Evolutionary conservation across 2,888 invertebrate species (phyloP).

Genomic region (Xanthorhoe spadicearia): DNA sequence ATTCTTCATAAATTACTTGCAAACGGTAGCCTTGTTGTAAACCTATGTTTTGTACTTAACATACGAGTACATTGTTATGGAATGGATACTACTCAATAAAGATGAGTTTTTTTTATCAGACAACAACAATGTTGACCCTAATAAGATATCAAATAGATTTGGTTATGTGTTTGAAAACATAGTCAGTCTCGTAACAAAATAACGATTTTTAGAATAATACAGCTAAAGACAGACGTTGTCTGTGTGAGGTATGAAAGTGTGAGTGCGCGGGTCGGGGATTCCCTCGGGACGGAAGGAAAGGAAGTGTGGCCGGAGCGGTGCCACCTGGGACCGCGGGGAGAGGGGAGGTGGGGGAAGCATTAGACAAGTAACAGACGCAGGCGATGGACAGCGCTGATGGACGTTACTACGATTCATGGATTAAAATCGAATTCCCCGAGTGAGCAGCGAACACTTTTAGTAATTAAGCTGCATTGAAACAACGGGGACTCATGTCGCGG

Average conservation of each 20-base stretch:
- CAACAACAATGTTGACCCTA: background rate
- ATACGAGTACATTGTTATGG: too few relatives aligned
- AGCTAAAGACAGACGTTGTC: conserved; percentile 45
- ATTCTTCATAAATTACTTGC: too few relatives aligned
- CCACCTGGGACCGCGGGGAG: conserved; percentile 74
- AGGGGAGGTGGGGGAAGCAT: conserved; percentile 44
- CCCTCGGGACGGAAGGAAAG: conserved; percentile 78
- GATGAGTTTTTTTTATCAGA: background rate
- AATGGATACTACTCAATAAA: too few relatives aligned
- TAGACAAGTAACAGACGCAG: conserved; percentile 63
- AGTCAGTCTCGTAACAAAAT: conserved; percentile 32
- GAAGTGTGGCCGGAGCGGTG: conserved; percentile 78
- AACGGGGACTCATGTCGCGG: conserved; percentile 76
- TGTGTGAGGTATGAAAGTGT: conserved; percentile 52
- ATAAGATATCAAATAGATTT: conserved; percentile 1
- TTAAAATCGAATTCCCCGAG: conserved; percentile 58
- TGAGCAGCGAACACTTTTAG: conserved; percentile 78
- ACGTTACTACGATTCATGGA: conserved; percentile 45
- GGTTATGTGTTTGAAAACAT: conserved; percentile 23
- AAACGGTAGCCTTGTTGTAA: too few relatives aligned
- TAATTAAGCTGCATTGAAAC: conserved; percentile 79
- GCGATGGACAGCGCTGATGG: conserved; percentile 55
- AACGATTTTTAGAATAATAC: conserved; percentile 44
- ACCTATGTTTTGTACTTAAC: too few relatives aligned
- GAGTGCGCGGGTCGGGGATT: conserved; percentile 68